A percentile compares a stretch with the other conserved stretches of the same genome.
Evolutionary conservation across 2,888 invertebrate genomes (phyloP).

Genomic region (Melanargia galathea): DNA sequence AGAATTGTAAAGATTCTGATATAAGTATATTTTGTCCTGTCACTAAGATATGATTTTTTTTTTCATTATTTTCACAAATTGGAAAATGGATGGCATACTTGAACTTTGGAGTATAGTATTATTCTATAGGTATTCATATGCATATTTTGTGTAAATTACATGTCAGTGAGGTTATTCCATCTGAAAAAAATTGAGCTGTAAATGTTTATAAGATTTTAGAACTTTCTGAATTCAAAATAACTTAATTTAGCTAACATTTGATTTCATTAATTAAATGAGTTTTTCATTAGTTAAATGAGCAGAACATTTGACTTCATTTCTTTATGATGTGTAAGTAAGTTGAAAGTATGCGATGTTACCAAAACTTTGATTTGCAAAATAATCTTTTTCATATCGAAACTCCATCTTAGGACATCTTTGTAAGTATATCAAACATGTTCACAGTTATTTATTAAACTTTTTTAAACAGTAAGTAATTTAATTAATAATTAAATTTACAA

Average conservation of each 20-base stretch:
- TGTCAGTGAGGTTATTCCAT: slow-evolving; percentile 7
- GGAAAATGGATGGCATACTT: background rate
- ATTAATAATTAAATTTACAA: background rate
- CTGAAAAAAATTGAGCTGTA: background rate
- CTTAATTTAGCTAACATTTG: background rate
- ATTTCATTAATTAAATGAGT: too few relatives aligned
- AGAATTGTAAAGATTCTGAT: background rate
- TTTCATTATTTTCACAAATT: background rate
- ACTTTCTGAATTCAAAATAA: background rate
- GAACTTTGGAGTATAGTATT: too few relatives aligned
- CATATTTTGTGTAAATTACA: slow-evolving; percentile 1
- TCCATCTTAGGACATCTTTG: background rate
- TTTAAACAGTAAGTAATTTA: background rate
- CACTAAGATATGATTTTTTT: too few relatives aligned
- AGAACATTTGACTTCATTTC: background rate
- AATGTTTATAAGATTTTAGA: background rate
- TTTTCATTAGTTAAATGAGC: too few relatives aligned
- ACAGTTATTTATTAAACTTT: background rate
- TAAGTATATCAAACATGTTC: background rate
- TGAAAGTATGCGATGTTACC: too few relatives aligned
- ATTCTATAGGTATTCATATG: too few relatives aligned
- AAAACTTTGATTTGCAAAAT: background rate
- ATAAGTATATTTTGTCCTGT: too few relatives aligned
- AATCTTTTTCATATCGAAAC: background rate
- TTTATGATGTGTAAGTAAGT: background rate